Base-by-base conservation (phyloP, 2,113 vertebrate species). In the Globicephala melas region DNA sequence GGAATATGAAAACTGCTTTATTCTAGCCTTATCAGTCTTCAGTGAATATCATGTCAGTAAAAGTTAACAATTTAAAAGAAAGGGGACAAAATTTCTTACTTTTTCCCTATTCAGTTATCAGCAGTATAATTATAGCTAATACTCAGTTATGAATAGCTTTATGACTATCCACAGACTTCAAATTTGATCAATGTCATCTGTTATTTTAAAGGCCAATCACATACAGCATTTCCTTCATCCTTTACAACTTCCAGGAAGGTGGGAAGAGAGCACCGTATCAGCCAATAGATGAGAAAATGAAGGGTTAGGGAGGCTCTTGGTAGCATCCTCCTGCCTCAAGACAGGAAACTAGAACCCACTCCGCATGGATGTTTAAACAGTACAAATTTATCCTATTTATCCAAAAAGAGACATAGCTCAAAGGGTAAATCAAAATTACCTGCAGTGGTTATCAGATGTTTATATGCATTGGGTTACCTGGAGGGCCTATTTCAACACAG, bases 41-140 rank as follows among this genome's bases (percentile, higher is more conserved):
- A 84, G 44, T 89, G 81, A 97, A 95, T 95, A 93, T 25, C 28
- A 63, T 31, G 28, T 20, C 89, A 89, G 77, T 33, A 74, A 58
- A 95, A 68, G 82, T 92, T 79, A 63, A 87, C 41, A 73, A 73
- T 85, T 94, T 93, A 76, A 95, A 94, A 94, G 60, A 85, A 87
- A 96, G 17, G 18, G 38, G 82, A 50, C 33, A 84, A 96, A 96
- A 91, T 41, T 11, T 81, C 33, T 96, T 87, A 74, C 60, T 65
- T 63, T 87, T 84, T 65, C 60, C 31, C 83, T 83, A 28, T 89
- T 94, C 15, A 2, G 18, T 94, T 94, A 92, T 80, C 65, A 91
- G 74, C 11, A 67, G 44, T 76, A 80, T 62, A 92, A 77, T 90
- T 91, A 77, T 13, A 93, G 38, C 38, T 95, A 96, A 93, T 82